A percentile compares a stretch with the other conserved stretches of the same genome.
These are phyloP conservation scores for Agrilus mali DNA, from an alignment of 2,888 invertebrate genomes.

Conservation along the genomic window DNA sequence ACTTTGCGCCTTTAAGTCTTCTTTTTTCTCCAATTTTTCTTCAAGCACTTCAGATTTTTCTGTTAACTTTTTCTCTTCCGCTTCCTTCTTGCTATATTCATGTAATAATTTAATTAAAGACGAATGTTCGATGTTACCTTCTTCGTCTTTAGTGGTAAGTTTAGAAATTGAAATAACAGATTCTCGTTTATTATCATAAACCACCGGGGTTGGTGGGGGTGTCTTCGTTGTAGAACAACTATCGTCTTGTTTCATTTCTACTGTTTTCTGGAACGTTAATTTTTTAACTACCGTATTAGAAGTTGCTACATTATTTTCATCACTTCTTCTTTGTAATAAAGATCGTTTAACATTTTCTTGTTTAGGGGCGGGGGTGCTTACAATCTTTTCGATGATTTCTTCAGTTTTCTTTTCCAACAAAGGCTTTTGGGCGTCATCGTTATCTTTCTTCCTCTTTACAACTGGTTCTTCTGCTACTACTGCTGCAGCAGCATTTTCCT, in stretches of 20 bases:
- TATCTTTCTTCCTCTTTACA: too few species aligned
- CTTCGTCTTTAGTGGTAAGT: conserved; percentile 17
- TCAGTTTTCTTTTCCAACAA: conserved; percentile 4
- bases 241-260: not conserved
- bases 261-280: too few species aligned
- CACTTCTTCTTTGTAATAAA: too few species aligned
- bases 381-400: conserved; percentile 4
- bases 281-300: too few species aligned
- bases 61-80: not conserved
- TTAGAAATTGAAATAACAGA: conserved; percentile 5
- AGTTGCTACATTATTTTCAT: too few species aligned
- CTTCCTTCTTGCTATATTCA: conserved; percentile 24
- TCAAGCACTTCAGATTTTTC: not conserved
- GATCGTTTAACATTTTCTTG: too few species aligned
- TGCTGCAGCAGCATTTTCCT: not conserved
- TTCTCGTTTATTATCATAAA: conserved; percentile 5
- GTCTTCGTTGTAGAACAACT: conserved; percentile 18
- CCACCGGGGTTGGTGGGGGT: conserved; percentile 18
- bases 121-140: conserved; percentile 27
- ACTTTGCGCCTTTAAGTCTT: conserved; percentile 7
- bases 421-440: not conserved
- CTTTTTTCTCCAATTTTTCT: conserved; percentile 1
- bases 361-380: conserved; percentile 4
- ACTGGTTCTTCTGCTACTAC: not conserved
- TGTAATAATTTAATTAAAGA: conserved; percentile 30